These are phyloP conservation scores for Mystacides longicornis DNA, from an alignment of 2,888 invertebrate genomes.

Conservation along the genomic window DNA sequence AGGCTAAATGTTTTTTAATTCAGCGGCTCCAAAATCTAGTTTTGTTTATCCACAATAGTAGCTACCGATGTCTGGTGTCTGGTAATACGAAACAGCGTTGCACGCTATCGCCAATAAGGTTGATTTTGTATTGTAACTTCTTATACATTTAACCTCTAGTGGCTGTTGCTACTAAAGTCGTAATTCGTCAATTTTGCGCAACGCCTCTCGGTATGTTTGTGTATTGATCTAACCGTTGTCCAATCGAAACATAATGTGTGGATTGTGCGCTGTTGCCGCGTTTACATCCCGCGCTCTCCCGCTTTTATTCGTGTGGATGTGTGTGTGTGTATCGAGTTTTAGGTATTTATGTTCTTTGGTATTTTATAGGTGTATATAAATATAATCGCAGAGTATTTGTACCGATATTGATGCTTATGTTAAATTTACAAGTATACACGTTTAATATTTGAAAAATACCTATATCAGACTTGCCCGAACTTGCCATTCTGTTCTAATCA, in stretches of 20 bases:
- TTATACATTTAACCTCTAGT: conserved; percentile 14
- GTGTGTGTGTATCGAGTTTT: no score
- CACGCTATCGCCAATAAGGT: conserved; percentile 11
- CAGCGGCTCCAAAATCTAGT: background rate
- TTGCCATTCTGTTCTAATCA: no score
- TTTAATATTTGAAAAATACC: no score
- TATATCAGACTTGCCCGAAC: no score
- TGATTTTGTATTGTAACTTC: conserved; percentile 15
- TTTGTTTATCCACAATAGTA: conserved; percentile 20
- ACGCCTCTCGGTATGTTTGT: conserved; percentile 48
- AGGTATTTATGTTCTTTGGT: no score
- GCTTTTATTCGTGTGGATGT: no score
- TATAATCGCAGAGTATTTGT: no score
- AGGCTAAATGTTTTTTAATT: background rate
- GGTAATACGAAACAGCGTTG: background rate
- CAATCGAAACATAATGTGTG: conserved; percentile 55
- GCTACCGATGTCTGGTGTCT: background rate
- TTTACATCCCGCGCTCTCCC: conserved; percentile 25
- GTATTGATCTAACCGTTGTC: conserved; percentile 56
- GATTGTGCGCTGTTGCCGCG: conserved; percentile 46
- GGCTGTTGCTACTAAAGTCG: conserved; percentile 34
- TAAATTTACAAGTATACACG: no score
- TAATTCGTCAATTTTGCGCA: conserved; percentile 44
- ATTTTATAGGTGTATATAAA: no score
- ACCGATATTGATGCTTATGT: no score